phyloP scores from a whole-genome alignment of 2,888 invertebrate species.

The Liposcelis brunnea region DNA sequence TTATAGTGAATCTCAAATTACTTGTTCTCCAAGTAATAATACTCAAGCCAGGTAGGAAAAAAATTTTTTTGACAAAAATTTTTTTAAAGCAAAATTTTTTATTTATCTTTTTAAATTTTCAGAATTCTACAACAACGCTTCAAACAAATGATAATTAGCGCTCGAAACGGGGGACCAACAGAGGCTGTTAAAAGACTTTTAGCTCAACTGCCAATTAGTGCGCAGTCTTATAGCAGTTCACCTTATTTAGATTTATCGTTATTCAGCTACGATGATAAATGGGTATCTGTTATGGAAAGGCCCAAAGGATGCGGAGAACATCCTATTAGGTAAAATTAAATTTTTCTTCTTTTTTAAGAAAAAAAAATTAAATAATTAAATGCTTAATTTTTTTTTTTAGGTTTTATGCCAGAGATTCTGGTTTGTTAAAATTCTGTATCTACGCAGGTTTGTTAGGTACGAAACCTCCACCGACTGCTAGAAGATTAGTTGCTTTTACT shows the following conservation, averaged over 20 bases:
- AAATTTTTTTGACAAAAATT: constrained; percentile 9
- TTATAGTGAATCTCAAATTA: constrained; percentile 66
- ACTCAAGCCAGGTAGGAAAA: constrained; percentile 44
- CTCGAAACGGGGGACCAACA: constrained; percentile 72
- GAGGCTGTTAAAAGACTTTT: constrained; percentile 80
- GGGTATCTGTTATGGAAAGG: constrained; percentile 87
- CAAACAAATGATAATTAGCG: constrained; percentile 77
- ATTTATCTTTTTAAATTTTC: constrained; percentile 8
- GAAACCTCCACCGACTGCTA: constrained; percentile 45
- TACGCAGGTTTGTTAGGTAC: constrained; percentile 48
- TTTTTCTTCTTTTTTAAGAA: neutral
- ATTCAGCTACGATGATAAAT: constrained; percentile 90
- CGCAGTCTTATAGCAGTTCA: constrained; percentile 83
- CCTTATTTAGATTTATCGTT: constrained; percentile 83
- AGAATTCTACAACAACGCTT: constrained; percentile 49
- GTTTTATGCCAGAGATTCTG: constrained; percentile 69
- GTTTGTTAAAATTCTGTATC: constrained; percentile 59
- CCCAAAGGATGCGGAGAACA: constrained; percentile 86
- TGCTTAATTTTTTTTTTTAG: constrained; percentile 30
- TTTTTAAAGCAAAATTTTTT: constrained; percentile 11
- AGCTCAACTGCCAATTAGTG: constrained; percentile 82
- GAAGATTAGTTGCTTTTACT: constrained; percentile 81
- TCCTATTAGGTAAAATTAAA: constrained; percentile 57
- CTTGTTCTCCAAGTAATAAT: constrained; percentile 84
- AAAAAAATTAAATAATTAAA: neutral